These are phyloP conservation scores for Pristionchus entomophagus DNA, from an alignment of 2,888 invertebrate genomes.

Conservation along the genomic window DNA sequence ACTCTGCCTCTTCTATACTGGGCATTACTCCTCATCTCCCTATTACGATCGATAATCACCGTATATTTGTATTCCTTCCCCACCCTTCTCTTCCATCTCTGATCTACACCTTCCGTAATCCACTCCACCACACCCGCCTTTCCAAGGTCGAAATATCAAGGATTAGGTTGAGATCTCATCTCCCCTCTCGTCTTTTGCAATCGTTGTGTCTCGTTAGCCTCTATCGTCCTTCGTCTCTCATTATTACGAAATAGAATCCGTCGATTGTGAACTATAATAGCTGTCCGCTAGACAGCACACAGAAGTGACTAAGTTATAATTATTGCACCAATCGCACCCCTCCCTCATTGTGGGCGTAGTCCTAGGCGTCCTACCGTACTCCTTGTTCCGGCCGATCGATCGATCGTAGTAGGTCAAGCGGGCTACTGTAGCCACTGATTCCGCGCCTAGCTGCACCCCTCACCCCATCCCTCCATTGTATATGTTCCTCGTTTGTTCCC, in stretches of 20 bases:
- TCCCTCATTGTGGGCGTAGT: not conserved
- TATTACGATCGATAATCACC: not conserved
- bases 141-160: constrained; percentile 1
- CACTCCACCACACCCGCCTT: not conserved
- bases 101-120: not conserved
- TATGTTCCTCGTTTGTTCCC: not conserved
- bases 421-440: not conserved
- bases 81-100: not conserved
- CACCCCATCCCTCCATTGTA: too few relatives aligned
- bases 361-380: not conserved
- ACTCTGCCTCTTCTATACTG: constrained; percentile 7
- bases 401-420: not conserved
- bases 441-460: constrained; percentile 23
- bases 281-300: not conserved
- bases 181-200: not conserved
- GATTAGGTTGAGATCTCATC: constrained; percentile 11
- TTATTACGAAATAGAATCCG: not conserved
- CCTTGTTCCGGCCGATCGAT: not conserved
- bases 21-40: not conserved
- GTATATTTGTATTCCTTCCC: not conserved
- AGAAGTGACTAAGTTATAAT: constrained; percentile 21
- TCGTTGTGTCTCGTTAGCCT: not conserved
- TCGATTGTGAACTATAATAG: not conserved
- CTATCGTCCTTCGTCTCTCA: not conserved
- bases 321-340: not conserved